Base-by-base conservation (phyloP, 2,797 vertebrate species). In the Gila robusta region DNA sequence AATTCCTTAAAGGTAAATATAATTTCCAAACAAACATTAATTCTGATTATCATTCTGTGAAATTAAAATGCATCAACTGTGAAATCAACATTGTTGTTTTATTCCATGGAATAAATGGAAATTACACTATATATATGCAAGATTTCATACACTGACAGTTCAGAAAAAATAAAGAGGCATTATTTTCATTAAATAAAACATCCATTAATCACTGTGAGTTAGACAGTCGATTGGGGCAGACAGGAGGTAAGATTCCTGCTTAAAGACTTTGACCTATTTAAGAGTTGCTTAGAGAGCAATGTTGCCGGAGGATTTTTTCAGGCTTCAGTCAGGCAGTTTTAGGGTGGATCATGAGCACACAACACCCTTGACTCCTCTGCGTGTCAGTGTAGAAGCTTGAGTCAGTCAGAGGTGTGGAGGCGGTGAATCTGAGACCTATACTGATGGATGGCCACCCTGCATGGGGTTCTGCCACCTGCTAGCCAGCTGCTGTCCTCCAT, bases 381-480 rank as follows among this genome's bases (percentile, higher is more conserved):
- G 39, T 23, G 62, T 23, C 12, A 72, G 47, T 54, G 49, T 74
- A 37, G 59, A 62, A n/a, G 54, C 54, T 23, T 32, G 56, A 86
- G 19, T 62, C n/a, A 26, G 23, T 62, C 28, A 35, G 70, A 81
- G 78, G 47, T 1, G n/a, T 49, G 71, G n/a, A 35, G 54, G 64
- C 70, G 70, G 73, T 79, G 81, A 87, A 90, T 86, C 80, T 44
- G 87, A 90, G 74, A 87, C 86, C 80, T 76, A 72, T 67, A 76
- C 69, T 89, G 83, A 88, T 83, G 86, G 84, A 89, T 70, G 76
- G 74, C 44, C 69, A 72, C 62, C 78, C 85, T 81, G 77, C 62
- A 82, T 85, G 76, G 54, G 81, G 14, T 81, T 81, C 70, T 90
- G 89, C 93, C 95, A 96, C 95, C 94, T 96, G 95, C 93, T 54